Conservation (phyloP, 2,797 vertebrate species). For the Takifugu rubripes region DNA sequence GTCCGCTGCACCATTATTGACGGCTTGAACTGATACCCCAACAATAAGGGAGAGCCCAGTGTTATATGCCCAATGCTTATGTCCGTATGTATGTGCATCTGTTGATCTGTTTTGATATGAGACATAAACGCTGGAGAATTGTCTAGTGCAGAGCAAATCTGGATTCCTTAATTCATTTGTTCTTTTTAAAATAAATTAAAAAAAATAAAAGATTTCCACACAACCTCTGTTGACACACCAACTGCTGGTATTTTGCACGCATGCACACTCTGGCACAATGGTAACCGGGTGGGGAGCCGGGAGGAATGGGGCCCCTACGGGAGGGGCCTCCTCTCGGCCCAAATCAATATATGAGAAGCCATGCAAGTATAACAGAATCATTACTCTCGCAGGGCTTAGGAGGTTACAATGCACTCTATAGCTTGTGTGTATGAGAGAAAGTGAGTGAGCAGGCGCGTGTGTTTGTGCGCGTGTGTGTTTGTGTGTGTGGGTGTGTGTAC, state of each 20-base stretch:
- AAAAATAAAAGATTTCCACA: neutral
- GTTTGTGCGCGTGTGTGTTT: slow-evolving; percentile 10
- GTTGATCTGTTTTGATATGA: neutral
- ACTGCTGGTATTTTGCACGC: slow-evolving; percentile 75
- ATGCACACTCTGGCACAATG: slow-evolving; percentile 62
- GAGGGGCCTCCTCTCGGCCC: slow-evolving; percentile 61
- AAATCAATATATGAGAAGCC: slow-evolving; percentile 79
- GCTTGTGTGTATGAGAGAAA: slow-evolving; percentile 32
- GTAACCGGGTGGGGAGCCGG: slow-evolving; percentile 43
- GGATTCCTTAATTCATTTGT: slow-evolving; percentile 22
- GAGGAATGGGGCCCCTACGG: slow-evolving; percentile 57
- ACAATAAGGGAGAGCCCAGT: slow-evolving; percentile 58
- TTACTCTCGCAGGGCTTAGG: slow-evolving; percentile 66
- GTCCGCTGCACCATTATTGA: slow-evolving; percentile 78
- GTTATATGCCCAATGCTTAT: slow-evolving; percentile 11
- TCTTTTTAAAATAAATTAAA: neutral
- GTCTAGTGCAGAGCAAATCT: slow-evolving; percentile 38
- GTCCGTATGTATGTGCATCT: neutral
- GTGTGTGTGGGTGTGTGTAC: slow-evolving; percentile 10
- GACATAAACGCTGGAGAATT: neutral
- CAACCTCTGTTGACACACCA: slow-evolving; percentile 53
- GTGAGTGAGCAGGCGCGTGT: slow-evolving; percentile 17
- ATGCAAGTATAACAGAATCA: slow-evolving; percentile 78
- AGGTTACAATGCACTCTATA: slow-evolving; percentile 43
- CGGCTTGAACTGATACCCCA: slow-evolving; percentile 76